A percentile compares a stretch with the other conserved stretches of the same genome.
Evolutionary conservation across 2,888 invertebrate genomes (phyloP).

Genomic region (Cheilosia vernalis): DNA sequence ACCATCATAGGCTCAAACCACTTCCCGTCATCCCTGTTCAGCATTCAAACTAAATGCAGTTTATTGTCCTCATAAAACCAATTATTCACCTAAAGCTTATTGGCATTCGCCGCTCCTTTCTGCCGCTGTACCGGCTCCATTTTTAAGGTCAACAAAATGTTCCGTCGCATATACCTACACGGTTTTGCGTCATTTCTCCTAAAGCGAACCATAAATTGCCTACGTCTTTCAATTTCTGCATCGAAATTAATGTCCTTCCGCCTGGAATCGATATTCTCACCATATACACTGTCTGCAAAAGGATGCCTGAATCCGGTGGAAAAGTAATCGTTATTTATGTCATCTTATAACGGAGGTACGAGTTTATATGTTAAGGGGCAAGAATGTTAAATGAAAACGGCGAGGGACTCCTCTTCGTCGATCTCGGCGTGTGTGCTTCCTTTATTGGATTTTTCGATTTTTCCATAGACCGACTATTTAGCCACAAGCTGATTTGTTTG

Average conservation of each 20-base stretch:
- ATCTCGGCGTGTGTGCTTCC: background rate
- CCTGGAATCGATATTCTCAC: constrained; percentile 48
- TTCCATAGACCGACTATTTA: constrained; percentile 35
- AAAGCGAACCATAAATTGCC: background rate
- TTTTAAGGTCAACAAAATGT: background rate
- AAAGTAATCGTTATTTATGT: constrained; percentile 62
- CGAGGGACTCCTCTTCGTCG: background rate
- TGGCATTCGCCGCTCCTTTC: background rate
- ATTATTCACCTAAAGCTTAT: background rate
- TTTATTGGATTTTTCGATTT: background rate
- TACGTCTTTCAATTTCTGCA: constrained; percentile 2
- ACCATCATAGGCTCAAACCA: no score
- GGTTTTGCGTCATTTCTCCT: background rate
- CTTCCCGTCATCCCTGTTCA: background rate
- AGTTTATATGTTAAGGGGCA: constrained; percentile 12
- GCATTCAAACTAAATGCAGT: background rate
- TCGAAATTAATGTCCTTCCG: constrained; percentile 42
- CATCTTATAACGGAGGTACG: constrained; percentile 36
- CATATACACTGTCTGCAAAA: constrained; percentile 10
- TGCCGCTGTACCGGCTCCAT: background rate
- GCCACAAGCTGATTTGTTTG: constrained; percentile 55
- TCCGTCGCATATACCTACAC: constrained; percentile 2
- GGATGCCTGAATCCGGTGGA: constrained; percentile 30
- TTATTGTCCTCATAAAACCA: background rate
- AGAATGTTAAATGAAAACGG: background rate